Conservation (phyloP, 2,113 vertebrate genomes). For the Tympanuchus pallidicinctus region DNA sequence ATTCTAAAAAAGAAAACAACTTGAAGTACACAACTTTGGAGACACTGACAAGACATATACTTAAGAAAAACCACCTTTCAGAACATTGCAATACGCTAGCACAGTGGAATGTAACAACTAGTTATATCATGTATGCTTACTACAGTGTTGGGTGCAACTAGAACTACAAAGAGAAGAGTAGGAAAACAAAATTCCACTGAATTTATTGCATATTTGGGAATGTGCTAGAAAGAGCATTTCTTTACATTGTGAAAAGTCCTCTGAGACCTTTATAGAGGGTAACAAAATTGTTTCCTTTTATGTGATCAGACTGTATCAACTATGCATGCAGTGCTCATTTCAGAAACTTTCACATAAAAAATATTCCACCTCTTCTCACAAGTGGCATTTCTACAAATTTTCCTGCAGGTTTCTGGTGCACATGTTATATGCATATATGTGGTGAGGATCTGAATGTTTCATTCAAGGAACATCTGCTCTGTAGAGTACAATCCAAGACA, state of each 20-base stretch:
- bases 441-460: not conserved
- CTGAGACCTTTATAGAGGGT: fast-evolving
- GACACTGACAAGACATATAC: not conserved
- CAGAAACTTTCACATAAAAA: not conserved
- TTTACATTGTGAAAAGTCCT: not conserved
- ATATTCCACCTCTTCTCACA: not conserved
- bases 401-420: not conserved
- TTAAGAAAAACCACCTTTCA: not conserved
- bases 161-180: not conserved
- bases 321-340: not conserved
- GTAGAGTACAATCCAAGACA: not conserved
- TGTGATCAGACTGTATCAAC: not conserved
- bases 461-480: not conserved
- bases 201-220: not conserved
- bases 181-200: not conserved
- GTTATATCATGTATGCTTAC: not conserved
- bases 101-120: not conserved
- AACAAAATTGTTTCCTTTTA: not conserved
- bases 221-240: not conserved
- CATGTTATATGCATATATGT: not conserved
- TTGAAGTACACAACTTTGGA: not conserved
- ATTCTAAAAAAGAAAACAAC: not conserved
- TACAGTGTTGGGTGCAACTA: not conserved
- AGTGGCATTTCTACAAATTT: not conserved
- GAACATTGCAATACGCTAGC: not conserved